These are phyloP conservation scores for Tokudaia tokunoshimensis DNA, from an alignment of 2,797 vertebrate genomes.

Conservation along the genomic window DNA sequence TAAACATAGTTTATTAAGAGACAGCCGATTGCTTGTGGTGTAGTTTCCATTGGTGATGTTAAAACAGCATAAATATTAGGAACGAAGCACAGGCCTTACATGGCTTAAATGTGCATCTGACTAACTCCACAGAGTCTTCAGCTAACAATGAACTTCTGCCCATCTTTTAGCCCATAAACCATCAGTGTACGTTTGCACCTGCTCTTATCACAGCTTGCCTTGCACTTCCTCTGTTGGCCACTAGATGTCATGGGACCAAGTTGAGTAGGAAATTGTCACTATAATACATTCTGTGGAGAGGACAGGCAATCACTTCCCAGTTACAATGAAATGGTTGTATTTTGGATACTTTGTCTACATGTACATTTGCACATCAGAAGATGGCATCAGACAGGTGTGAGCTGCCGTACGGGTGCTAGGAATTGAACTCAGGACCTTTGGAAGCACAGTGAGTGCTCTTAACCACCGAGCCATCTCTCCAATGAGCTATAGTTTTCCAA, in stretches of 20 bases:
- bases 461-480: neutral
- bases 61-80: slow-evolving; percentile 3
- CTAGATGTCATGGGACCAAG: slow-evolving; percentile 79
- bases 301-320: neutral
- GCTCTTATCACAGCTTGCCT: neutral
- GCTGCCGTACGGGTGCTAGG: neutral
- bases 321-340: neutral
- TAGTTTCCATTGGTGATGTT: slow-evolving; percentile 20
- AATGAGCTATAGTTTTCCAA: no score
- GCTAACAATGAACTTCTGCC: neutral
- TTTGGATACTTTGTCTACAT: neutral
- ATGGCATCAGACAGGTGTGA: neutral
- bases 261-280: slow-evolving; percentile 22
- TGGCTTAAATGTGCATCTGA: neutral
- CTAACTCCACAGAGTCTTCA: neutral
- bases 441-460: neutral
- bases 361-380: neutral
- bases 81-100: neutral
- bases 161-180: neutral
- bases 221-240: slow-evolving; percentile 67
- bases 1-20: slow-evolving; percentile 10
- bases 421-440: neutral
- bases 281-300: neutral
- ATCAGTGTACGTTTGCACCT: slow-evolving; percentile 48
- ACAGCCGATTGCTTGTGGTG: neutral